Evolutionary conservation across 2,888 invertebrate species (phyloP), one percentile per base, ranked within the genome.

Genomic region (Odiellus spinosus): DNA sequence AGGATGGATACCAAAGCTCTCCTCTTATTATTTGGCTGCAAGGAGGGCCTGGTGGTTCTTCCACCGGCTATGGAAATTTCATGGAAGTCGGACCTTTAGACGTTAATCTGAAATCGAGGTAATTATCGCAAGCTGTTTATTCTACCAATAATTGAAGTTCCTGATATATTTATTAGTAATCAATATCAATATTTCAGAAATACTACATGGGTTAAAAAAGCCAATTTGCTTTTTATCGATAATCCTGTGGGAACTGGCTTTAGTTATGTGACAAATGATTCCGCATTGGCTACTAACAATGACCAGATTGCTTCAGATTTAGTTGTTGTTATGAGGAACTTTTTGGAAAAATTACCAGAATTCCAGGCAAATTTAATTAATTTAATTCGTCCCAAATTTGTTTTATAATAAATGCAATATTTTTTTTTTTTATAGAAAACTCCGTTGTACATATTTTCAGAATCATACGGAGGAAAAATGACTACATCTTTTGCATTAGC

Each of bases 401-500:
- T 15, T 38, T 38, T 38, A 38, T 38, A 10, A 17, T 12, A 38
- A 38, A 35, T 14, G 14, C 35, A 35, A 35, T 8, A 38, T 18
- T 38, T 39, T 14, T n/a, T n/a, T 20, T 11, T 45, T 39, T 26
- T 39, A 21, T 26, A 75, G 62, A 69, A 67, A 10, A 74, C 80
- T 0, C 81, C 85, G 1, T 69, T 85, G 33, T 88, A 87, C 61
- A 82, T 90, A 51, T 82, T 84, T 59, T 81, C 80, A 19, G 87
- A 91, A 64, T 87, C 87, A 0, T 90, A 90, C 64, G 90, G 90
- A 15, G 90, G 88, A 2, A 91, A 90, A 69, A 88, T 88, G 86
- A 80, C 83, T 0, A 76, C 81, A 1, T 84, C 84, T 59, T 86
- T 88, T 63, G 84, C 80, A 8, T 63, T 68, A 39, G 60, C 61